Base-by-base conservation (phyloP, 2,888 invertebrate genomes). In the Odontocolon sp. region DNA sequence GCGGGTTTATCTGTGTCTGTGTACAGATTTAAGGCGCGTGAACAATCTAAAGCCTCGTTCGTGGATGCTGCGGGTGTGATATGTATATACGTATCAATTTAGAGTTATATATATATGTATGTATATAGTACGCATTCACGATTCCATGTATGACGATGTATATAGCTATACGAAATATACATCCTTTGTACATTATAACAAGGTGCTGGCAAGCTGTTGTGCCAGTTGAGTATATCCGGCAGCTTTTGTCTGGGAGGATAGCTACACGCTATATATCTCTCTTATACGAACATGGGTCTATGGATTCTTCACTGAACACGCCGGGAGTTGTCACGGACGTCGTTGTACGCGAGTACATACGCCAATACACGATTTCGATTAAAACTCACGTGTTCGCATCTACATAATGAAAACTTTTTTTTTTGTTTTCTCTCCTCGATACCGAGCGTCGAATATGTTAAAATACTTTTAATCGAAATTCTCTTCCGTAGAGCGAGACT, bases 131-230 rank as follows among this genome's bases (percentile, higher is more conserved):
- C 42, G 36, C 45, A 61, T 61, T 45, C 31, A 45, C 2, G 21
- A 23, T 14, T 9, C 9, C 18, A 14, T 14, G 38, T 47, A 31
- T 28, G 23, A 14, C 4, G 5, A 8, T 52, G 14, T 61, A 42
- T 18, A 38, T 21, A 45, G 31, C 23, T 66, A 50, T 54, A 63
- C 71, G 68, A 67, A 72, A 77, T 63, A n/a, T n/a, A 64, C 64
- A 72, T 64, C 77, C 71, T 77, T 77, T 72, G 77, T 72, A 77
- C 68, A 77, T 72, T 72, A 72, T 77, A 77, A 68, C 72, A 77
- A 77, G 77, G 77, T 77, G 77, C 68, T 77, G 63, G 72, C 77
- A 77, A 77, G 77, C 77, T 77, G 77, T 77, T 77, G 77, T 77
- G 72, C 63, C 72, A 72, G 77, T 72, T 77, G 72, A 72, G 68